Percentiles rank a stretch among this genome's conserved stretches.
Evolutionary conservation across 2,888 invertebrate genomes (phyloP).

Genomic region (Leucophenga montana): DNA sequence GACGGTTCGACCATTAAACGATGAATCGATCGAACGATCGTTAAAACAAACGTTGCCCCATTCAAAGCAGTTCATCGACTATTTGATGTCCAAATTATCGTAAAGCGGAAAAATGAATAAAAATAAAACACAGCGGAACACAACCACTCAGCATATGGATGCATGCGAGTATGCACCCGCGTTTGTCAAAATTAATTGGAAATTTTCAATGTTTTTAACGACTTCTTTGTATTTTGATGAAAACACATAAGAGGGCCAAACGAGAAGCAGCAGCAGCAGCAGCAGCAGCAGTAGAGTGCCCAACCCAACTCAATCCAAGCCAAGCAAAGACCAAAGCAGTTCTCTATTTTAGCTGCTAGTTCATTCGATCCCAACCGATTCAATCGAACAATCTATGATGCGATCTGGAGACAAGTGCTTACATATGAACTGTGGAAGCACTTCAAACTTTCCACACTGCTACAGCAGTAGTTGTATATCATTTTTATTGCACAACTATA

Average conservation of each 20-base stretch:
- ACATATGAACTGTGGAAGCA: background rate
- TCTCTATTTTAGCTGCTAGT: too few species aligned
- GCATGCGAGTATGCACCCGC: slow-evolving; percentile 39
- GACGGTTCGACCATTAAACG: background rate
- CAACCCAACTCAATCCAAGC: too few species aligned
- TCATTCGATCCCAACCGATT: too few species aligned
- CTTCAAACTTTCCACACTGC: slow-evolving; percentile 3
- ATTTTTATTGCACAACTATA: slow-evolving; percentile 54
- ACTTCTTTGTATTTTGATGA: slow-evolving; percentile 54
- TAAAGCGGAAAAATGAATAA: background rate
- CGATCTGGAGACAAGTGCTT: background rate
- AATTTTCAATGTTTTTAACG: slow-evolving; percentile 62
- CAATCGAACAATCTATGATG: too few species aligned
- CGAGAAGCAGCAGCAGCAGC: slow-evolving; percentile 40
- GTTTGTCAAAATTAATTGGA: slow-evolving; percentile 65
- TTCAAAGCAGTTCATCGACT: background rate
- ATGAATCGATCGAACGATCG: too few species aligned
- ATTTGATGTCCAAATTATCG: slow-evolving; percentile 16
- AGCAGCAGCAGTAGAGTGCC: background rate
- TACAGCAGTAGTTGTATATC: background rate
- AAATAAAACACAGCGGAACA: background rate
- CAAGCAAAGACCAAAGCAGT: too few species aligned
- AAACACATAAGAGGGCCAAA: slow-evolving; percentile 52
- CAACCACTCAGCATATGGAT: background rate
- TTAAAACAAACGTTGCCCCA: background rate